Evolutionary conservation across 2,113 vertebrate genomes (phyloP), one percentile per base, ranked within the genome.

Genomic region (Pavo muticus): DNA sequence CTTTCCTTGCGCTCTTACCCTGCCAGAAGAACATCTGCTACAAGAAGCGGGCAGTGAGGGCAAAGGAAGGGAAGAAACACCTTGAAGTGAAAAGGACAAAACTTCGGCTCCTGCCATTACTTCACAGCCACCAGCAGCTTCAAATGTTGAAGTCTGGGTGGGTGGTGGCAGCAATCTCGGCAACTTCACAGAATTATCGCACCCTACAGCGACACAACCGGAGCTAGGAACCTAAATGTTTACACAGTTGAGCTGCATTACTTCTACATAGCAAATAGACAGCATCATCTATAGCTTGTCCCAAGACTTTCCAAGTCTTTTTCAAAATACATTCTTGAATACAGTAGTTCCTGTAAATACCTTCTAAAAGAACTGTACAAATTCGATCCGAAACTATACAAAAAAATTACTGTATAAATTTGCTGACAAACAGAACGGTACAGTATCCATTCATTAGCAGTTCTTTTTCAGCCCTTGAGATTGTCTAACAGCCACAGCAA

Each of bases 301-400:
- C 2, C 6, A 87, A 89, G 78, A 95, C 76, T 95, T 88, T 84
- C 84, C 64, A 79, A 48, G 47, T n/a, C 63, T 74, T 77, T 88
- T 93, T 75, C 54, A 87, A 97, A 96, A 84, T 96, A 95, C 86
- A 94, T 94, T 96, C 96, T 92, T 93, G 57, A 94, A 95, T 96
- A 96, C 93, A 97, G 92, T 74, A 96, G 85, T 91, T 95, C 88
- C 96, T 94, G 95, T 96, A 97, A 96, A 63, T 87, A 86, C 77
- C 48, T 90, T 79, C 52, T 92, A 81, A 72, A 90, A 88, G 72
- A 69, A 94, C n/a, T 87, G 71, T 70, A 92, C 40, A 78, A 90
- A 83, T 86, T 83, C 78, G 29, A 92, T 52, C 83, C 92, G 74
- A 83, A 94, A 76, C 72, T 52, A 79, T 78, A 88, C 83, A 73